These are phyloP conservation scores for Calameuta filiformis DNA, from an alignment of 2,888 invertebrate species.

Conservation along the genomic window DNA sequence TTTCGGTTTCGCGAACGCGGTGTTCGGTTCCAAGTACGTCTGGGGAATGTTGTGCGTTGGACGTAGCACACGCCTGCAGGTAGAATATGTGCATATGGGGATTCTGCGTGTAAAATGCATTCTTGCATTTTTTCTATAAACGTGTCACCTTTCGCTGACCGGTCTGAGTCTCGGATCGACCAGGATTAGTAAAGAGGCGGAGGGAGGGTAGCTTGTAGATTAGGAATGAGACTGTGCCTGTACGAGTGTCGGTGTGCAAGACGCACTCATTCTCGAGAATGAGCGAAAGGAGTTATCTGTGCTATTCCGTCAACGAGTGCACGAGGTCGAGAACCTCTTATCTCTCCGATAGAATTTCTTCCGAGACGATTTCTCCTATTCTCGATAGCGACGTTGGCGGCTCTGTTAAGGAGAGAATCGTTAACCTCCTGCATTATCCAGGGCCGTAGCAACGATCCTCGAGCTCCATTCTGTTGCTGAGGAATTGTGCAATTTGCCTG, in stretches of 20 bases:
- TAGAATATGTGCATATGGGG: background rate
- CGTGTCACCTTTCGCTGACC: conserved; percentile 36
- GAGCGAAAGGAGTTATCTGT: background rate
- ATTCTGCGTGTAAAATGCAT: background rate
- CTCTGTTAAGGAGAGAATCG: background rate
- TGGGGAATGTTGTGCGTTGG: conserved; percentile 36
- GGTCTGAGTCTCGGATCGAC: conserved; percentile 22
- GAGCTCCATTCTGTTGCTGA: background rate
- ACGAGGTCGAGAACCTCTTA: conserved; percentile 40
- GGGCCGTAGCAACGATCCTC: background rate
- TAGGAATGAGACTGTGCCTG: background rate
- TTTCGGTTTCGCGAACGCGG: conserved; percentile 48
- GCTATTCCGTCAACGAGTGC: background rate
- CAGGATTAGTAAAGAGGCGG: background rate
- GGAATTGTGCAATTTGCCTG: background rate
- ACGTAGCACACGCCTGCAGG: background rate
- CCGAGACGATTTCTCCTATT: background rate
- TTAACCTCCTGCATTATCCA: background rate
- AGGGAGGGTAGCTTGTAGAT: background rate
- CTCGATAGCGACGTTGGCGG: background rate
- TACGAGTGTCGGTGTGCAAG: background rate
- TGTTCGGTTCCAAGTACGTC: conserved; percentile 49
- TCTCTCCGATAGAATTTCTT: conserved; percentile 27
- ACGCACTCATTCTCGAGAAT: background rate
- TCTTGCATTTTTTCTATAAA: conserved; percentile 3